A percentile compares a stretch with the other conserved stretches of the same genome.
Evolutionary conservation across 2,888 invertebrate species (phyloP).

Genomic region (Dynastes maya): DNA sequence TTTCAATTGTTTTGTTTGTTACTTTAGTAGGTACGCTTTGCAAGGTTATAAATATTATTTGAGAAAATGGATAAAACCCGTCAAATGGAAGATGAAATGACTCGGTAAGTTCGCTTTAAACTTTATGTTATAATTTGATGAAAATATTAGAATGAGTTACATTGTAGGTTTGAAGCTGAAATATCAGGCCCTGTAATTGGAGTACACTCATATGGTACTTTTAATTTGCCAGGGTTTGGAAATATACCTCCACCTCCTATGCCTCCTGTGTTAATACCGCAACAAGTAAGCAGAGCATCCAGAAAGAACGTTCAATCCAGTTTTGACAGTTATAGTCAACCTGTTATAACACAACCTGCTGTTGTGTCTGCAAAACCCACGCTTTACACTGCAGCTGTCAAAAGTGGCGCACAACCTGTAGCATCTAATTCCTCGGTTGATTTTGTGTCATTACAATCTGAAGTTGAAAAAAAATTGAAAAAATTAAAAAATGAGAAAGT

Average conservation of each 20-base stretch:
- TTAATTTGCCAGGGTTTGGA: slow-evolving; percentile 70
- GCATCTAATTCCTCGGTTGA: slow-evolving; percentile 68
- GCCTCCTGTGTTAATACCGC: slow-evolving; percentile 80
- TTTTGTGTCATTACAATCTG: slow-evolving; percentile 73
- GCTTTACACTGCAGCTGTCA: slow-evolving; percentile 72
- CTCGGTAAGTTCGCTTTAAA: slow-evolving; percentile 74
- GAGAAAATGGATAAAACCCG: slow-evolving; percentile 64
- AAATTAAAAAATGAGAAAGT: slow-evolving; percentile 79
- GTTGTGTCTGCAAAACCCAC: slow-evolving; percentile 82
- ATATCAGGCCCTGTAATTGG: slow-evolving; percentile 84
- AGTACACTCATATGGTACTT: slow-evolving; percentile 77
- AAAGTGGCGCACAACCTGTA: slow-evolving; percentile 63
- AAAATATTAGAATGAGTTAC: neutral
- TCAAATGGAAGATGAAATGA: slow-evolving; percentile 95
- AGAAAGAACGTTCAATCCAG: slow-evolving; percentile 61
- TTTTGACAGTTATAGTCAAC: slow-evolving; percentile 68
- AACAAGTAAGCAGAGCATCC: slow-evolving; percentile 75
- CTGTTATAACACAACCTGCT: slow-evolving; percentile 72
- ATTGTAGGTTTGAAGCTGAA: slow-evolving; percentile 88
- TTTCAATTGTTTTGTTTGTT: neutral
- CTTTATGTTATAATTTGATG: neutral
- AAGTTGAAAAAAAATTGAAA: slow-evolving; percentile 75
- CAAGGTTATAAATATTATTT: neutral
- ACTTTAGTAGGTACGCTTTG: neutral
- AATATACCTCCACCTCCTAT: slow-evolving; percentile 80